phyloP scores from a whole-genome alignment of 92 coral and sea anemone species.

The Zoanthus sociatus region DNA sequence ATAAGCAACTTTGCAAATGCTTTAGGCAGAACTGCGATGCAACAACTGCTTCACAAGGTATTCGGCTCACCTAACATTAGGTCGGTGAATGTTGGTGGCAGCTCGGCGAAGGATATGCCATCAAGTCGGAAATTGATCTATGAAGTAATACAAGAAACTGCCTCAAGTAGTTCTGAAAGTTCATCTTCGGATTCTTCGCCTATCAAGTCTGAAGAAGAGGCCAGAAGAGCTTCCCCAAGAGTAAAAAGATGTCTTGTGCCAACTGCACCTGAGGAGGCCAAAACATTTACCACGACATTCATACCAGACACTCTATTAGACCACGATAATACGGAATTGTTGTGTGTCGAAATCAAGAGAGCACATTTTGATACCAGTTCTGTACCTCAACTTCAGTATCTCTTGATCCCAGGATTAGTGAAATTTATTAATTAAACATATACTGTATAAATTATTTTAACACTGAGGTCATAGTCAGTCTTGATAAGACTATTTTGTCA shows the following conservation, averaged over 20 bases:
- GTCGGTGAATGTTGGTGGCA: conserved; percentile 29
- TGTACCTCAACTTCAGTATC: not conserved
- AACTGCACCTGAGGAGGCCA: conserved; percentile 30
- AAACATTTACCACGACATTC: conserved; percentile 13
- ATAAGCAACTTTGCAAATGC: conserved; percentile 24
- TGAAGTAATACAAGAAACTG: conserved; percentile 17
- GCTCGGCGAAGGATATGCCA: conserved; percentile 20
- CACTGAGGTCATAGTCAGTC: not conserved
- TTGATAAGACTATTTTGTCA: not conserved
- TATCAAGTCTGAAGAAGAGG: no score
- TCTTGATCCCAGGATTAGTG: conserved; percentile 10
- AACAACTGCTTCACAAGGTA: conserved; percentile 27
- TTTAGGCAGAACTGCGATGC: conserved; percentile 25
- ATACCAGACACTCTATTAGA: conserved; percentile 17
- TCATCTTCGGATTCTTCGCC: no score
- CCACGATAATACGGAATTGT: conserved; percentile 25
- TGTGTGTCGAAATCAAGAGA: conserved; percentile 21
- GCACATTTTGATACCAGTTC: conserved; percentile 22
- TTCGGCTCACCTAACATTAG: conserved; percentile 16
- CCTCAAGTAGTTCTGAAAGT: conserved; percentile 1
- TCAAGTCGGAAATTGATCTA: conserved; percentile 22
- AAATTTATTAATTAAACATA: not conserved
- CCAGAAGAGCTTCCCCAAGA: no score
- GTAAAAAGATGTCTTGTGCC: conserved; percentile 10
- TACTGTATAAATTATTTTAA: conserved; percentile 5